These are phyloP conservation scores for Terrapene triunguis DNA, from an alignment of 2,113 vertebrate species.

Conservation along the genomic window DNA sequence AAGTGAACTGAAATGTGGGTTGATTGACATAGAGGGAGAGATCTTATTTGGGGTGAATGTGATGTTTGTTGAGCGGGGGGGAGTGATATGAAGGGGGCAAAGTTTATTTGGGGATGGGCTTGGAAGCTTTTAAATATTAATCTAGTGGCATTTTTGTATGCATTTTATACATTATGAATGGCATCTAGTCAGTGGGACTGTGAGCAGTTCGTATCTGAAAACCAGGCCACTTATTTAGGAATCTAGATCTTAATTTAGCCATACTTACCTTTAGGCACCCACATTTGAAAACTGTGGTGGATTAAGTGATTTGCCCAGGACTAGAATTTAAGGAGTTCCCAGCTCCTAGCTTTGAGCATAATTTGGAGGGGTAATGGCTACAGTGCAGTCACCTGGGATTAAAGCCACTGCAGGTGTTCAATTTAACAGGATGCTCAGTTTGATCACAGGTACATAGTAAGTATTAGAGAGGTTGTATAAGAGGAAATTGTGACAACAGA, in stretches of 20 bases:
- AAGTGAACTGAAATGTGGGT: background rate
- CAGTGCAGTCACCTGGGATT: conserved; percentile 27
- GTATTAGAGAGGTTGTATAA: conserved; percentile 29
- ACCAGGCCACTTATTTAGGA: background rate
- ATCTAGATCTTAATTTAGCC: background rate
- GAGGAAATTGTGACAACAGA: background rate
- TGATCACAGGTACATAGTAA: conserved; percentile 47
- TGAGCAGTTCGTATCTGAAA: background rate
- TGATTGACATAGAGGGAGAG: background rate
- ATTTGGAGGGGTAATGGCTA: conserved; percentile 16
- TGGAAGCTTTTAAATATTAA: background rate
- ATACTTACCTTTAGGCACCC: background rate
- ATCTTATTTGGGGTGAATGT: background rate
- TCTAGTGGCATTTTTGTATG: background rate
- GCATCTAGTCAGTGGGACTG: background rate
- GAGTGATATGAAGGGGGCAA: background rate
- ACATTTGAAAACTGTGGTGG: background rate
- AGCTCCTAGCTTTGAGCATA: conserved; percentile 44
- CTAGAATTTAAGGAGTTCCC: background rate
- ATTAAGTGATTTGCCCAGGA: background rate
- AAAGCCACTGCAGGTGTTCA: conserved; percentile 45
- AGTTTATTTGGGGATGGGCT: background rate
- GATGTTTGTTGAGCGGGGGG: background rate
- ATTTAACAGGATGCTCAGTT: conserved; percentile 40
- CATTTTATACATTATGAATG: background rate